A percentile compares a stretch with the other conserved stretches of the same genome.
Conservation (phyloP, 2,888 invertebrate species). For the Hedychridium roseum region DNA sequence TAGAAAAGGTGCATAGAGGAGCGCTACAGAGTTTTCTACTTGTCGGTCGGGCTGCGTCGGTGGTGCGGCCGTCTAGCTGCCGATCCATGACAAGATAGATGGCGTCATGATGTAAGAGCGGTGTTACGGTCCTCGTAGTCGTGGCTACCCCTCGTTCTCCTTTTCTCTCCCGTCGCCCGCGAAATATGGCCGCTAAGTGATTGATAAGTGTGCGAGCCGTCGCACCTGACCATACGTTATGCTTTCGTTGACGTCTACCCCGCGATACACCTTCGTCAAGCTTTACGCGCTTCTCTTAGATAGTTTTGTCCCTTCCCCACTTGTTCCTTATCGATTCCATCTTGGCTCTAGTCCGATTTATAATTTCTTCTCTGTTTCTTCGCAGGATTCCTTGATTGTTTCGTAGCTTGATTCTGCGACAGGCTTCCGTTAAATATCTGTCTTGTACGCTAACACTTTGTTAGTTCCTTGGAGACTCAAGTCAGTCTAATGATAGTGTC, state of each 20-base stretch:
- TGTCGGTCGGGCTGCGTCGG: no score
- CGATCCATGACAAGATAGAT: conserved; percentile 42
- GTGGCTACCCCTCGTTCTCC: no score
- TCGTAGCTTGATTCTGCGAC: no score
- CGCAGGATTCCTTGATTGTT: no score
- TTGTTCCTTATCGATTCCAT: neutral
- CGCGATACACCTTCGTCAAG: conserved; percentile 2
- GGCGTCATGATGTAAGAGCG: conserved; percentile 28
- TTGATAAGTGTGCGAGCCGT: conserved; percentile 46
- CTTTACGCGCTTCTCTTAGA: neutral
- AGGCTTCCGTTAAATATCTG: no score
- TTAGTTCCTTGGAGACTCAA: no score
- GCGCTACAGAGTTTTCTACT: no score
- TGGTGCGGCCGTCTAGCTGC: conserved; percentile 35
- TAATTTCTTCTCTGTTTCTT: no score
- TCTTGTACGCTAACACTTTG: no score
- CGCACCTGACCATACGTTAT: conserved; percentile 40
- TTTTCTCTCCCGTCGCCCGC: conserved; percentile 10
- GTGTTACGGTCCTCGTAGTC: conserved; percentile 20
- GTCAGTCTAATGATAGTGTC: no score
- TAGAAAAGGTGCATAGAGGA: no score
- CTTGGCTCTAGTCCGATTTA: neutral
- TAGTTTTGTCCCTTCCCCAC: neutral
- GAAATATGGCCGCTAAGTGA: conserved; percentile 42
- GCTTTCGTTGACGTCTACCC: conserved; percentile 20